Conservation (phyloP, 2,888 invertebrate species). For the Standfussiana lucernea region DNA sequence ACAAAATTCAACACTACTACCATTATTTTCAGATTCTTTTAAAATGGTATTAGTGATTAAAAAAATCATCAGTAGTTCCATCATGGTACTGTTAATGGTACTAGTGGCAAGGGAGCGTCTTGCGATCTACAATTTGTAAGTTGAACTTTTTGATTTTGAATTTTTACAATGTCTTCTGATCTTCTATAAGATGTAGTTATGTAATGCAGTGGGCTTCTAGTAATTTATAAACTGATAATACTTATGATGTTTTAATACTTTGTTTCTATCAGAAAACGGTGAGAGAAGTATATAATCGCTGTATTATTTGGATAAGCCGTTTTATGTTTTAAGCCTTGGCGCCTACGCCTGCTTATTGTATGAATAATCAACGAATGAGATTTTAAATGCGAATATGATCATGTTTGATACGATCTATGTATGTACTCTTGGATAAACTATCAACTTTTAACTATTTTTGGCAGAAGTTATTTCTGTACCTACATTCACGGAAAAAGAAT, state of each 20-base stretch:
- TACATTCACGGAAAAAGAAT: background rate
- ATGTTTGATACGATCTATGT: background rate
- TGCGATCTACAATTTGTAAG: no score
- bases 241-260: background rate
- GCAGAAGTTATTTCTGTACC: background rate
- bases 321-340: background rate
- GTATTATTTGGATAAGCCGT: constrained; percentile 5
- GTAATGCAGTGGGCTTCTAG: no score
- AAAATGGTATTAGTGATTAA: no score
- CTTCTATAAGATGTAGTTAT: no score
- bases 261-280: background rate
- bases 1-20: no score
- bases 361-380: background rate
- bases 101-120: no score
- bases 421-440: background rate
- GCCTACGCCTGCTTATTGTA: background rate
- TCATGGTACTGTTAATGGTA: no score
- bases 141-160: no score
- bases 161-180: no score
- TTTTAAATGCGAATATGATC: background rate
- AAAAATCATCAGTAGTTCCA: no score
- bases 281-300: background rate
- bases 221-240: background rate
- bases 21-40: no score
- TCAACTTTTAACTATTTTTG: background rate